phyloP scores from a whole-genome alignment of 1,140 invertebrate species.

The Trichonephila clavipes region DNA sequence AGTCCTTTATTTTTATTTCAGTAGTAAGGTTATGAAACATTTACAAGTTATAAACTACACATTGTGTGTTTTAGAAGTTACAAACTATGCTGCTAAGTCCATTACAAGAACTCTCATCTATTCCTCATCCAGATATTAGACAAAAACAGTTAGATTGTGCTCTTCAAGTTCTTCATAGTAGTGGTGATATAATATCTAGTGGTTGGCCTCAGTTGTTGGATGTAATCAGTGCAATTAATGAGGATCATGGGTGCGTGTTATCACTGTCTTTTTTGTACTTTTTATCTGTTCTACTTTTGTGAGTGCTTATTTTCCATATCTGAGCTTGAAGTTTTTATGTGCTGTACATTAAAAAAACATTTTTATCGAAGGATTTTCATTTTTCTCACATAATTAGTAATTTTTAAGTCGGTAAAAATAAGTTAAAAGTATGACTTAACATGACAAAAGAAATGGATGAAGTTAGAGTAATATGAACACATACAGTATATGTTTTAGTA shows the following conservation, averaged over 20 bases:
- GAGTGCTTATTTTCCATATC: background rate
- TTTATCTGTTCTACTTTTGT: background rate
- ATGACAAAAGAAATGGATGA: too few relatives aligned
- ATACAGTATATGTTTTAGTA: too few relatives aligned
- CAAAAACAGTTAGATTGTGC: slow-evolving; percentile 97
- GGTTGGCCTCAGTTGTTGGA: slow-evolving; percentile 97
- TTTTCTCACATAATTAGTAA: too few relatives aligned
- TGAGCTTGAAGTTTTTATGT: too few relatives aligned
- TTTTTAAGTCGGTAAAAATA: too few relatives aligned
- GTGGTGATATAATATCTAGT: slow-evolving; percentile 93
- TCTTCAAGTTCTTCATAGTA: slow-evolving; percentile 93
- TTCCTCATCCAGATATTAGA: slow-evolving; percentile 94
- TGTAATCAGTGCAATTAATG: slow-evolving; percentile 95
- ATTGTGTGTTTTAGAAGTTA: slow-evolving; percentile 84
- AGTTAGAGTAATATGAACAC: too few relatives aligned
- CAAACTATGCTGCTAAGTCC: slow-evolving; percentile 93
- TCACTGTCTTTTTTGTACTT: too few relatives aligned
- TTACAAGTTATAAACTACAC: background rate
- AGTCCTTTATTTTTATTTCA: too few relatives aligned
- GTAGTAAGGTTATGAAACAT: too few relatives aligned
- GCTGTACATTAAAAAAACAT: too few relatives aligned
- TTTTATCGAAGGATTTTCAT: too few relatives aligned
- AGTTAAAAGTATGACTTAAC: too few relatives aligned
- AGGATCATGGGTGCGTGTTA: slow-evolving; percentile 90
- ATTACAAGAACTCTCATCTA: slow-evolving; percentile 92